phyloP scores from a whole-genome alignment of 2,888 invertebrate species.

The Spatulosminthurus flaviceps region DNA sequence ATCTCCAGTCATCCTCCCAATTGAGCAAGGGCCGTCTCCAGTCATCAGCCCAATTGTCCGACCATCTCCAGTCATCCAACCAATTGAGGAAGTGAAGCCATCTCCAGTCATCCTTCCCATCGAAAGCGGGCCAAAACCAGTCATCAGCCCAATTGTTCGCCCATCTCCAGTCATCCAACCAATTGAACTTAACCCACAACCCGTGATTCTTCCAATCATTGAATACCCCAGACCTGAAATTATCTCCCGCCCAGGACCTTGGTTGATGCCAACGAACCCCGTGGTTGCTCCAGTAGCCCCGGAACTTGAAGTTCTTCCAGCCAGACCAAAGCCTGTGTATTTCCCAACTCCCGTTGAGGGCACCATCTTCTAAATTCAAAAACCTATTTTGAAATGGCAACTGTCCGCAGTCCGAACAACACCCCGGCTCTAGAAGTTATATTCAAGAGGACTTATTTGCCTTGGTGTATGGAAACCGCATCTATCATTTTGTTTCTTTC shows the following conservation, averaged over 20 bases:
- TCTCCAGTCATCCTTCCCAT: slow-evolving; percentile 12
- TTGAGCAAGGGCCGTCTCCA: not conserved
- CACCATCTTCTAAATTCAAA: too few relatives aligned
- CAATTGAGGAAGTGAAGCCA: slow-evolving; percentile 16
- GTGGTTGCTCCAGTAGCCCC: too few relatives aligned
- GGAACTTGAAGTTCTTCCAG: slow-evolving; percentile 3
- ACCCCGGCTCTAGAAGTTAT: too few relatives aligned
- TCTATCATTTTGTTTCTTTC: too few relatives aligned
- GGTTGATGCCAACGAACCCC: not conserved
- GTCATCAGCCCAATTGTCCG: slow-evolving; percentile 18
- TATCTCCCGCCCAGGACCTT: too few relatives aligned
- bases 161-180: not conserved
- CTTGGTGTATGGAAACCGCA: too few relatives aligned
- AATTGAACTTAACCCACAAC: not conserved
- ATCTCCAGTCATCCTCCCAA: slow-evolving; percentile 25
- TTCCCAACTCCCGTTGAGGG: too few relatives aligned
- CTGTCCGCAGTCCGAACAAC: too few relatives aligned
- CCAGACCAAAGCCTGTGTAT: too few relatives aligned
- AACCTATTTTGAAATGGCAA: too few relatives aligned
- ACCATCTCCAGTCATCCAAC: slow-evolving; percentile 23
- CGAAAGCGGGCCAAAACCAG: slow-evolving; percentile 24
- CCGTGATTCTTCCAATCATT: not conserved
- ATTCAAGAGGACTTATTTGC: too few relatives aligned
- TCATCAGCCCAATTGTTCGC: not conserved
- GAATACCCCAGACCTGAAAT: not conserved